Conservation (phyloP, 2,888 invertebrate species). For the Sabatieria punctata region DNA sequence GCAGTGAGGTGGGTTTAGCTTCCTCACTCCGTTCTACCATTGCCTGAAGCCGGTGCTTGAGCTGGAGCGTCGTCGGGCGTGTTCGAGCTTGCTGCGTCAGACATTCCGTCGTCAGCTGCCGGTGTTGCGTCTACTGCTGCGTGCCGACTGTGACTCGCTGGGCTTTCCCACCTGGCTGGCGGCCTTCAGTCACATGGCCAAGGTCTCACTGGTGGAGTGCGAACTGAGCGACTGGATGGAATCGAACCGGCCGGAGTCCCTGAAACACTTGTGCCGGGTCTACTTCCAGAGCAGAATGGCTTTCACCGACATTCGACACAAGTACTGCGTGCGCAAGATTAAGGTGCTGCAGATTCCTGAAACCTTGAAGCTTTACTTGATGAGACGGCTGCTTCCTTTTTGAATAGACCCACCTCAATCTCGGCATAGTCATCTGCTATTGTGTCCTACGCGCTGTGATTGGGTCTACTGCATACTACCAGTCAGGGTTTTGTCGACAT, state of each 20-base stretch:
- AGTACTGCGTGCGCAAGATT: constrained; percentile 12
- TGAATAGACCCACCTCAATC: too few species aligned
- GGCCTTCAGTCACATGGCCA: too few species aligned
- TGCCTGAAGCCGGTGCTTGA: constrained; percentile 3
- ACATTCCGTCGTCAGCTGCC: constrained; percentile 12
- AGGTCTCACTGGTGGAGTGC: constrained; percentile 21
- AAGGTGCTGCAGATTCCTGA: constrained; percentile 28
- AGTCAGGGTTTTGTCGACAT: too few species aligned
- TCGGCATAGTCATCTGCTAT: too few species aligned
- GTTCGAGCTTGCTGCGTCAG: constrained; percentile 4
- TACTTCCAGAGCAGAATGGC: constrained; percentile 29
- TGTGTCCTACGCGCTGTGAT: too few species aligned
- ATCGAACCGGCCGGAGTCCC: constrained; percentile 27
- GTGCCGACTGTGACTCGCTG: constrained; percentile 34
- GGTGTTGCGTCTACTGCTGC: constrained; percentile 19
- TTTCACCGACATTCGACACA: constrained; percentile 11
- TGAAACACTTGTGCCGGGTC: constrained; percentile 33
- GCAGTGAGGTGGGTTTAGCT: too few species aligned
- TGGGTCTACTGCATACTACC: too few species aligned
- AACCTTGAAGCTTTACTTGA: too few species aligned
- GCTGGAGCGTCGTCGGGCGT: constrained; percentile 1
- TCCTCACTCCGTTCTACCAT: too few species aligned
- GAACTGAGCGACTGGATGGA: constrained; percentile 29
- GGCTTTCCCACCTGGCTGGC: constrained; percentile 34
- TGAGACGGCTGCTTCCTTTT: too few species aligned